Percentiles rank a stretch among this genome's conserved stretches.
These are phyloP conservation scores for Drosophila neonasuta DNA, from an alignment of 2,888 invertebrate species.

Conservation along the genomic window DNA sequence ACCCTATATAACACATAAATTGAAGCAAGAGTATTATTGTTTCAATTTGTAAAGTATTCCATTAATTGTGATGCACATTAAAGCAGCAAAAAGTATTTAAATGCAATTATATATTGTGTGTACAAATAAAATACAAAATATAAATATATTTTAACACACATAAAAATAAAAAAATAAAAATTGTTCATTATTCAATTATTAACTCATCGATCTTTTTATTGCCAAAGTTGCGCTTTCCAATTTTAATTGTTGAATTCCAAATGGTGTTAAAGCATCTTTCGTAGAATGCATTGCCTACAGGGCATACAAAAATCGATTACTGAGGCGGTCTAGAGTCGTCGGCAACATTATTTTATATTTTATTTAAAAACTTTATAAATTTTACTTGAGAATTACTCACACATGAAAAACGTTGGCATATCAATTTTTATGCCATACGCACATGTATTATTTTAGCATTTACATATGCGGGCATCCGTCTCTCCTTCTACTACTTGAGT, in stretches of 20 bases:
- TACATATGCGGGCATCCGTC: slow-evolving; percentile 57
- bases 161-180: no score
- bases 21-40: background rate
- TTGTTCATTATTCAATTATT: no score
- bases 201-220: background rate
- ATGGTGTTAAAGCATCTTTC: background rate
- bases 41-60: background rate
- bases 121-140: no score
- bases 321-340: background rate
- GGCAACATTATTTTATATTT: slow-evolving; percentile 56
- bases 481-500: background rate
- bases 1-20: slow-evolving; percentile 9
- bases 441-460: slow-evolving; percentile 75
- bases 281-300: background rate
- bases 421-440: slow-evolving; percentile 76
- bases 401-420: slow-evolving; percentile 75
- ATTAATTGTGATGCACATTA: background rate
- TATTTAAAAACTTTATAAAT: slow-evolving; percentile 74
- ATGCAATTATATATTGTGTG: background rate
- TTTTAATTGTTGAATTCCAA: no score
- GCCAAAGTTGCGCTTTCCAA: background rate
- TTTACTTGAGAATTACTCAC: slow-evolving; percentile 76
- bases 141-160: no score
- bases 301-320: slow-evolving; percentile 19
- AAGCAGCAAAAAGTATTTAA: background rate